phyloP scores from a whole-genome alignment of 1,140 invertebrate genomes.

The Drosophila arawakana region DNA sequence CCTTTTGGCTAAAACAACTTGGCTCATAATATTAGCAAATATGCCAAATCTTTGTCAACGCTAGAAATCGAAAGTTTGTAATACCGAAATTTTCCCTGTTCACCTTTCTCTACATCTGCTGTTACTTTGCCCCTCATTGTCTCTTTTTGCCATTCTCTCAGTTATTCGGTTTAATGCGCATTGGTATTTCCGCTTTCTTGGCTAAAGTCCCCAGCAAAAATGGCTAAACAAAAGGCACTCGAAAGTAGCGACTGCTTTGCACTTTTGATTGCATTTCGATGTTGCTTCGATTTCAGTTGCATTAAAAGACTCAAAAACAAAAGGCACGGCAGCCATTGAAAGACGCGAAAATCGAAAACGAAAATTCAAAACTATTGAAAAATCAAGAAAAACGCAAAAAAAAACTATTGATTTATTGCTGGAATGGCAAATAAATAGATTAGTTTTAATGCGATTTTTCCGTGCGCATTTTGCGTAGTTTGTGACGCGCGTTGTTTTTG shows the following conservation, averaged over 20 bases:
- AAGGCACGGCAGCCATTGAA: conserved; percentile 43
- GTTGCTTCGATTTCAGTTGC: conserved; percentile 70
- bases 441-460: conserved; percentile 62
- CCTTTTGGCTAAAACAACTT: conserved; percentile 21
- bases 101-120: background rate
- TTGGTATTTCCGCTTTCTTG: conserved; percentile 45
- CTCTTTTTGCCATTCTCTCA: too few relatives aligned
- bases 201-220: conserved; percentile 14
- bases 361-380: conserved; percentile 38
- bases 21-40: conserved; percentile 51
- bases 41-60: conserved; percentile 74
- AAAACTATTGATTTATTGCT: conserved; percentile 79
- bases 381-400: conserved; percentile 44
- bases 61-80: conserved; percentile 67
- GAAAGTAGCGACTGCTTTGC: conserved; percentile 53
- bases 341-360: background rate
- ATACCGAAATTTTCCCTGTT: background rate
- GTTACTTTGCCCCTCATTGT: background rate
- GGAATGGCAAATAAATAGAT: conserved; percentile 78
- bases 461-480: conserved; percentile 57
- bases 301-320: conserved; percentile 70
- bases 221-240: conserved; percentile 43
- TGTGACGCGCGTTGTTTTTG: conserved; percentile 50
- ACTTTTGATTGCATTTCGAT: conserved; percentile 72
- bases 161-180: conserved; percentile 32